Percentiles rank a stretch among this genome's conserved stretches.
These are phyloP conservation scores for Artemia sinica DNA, from an alignment of 2,888 invertebrate genomes.

Conservation along the genomic window DNA sequence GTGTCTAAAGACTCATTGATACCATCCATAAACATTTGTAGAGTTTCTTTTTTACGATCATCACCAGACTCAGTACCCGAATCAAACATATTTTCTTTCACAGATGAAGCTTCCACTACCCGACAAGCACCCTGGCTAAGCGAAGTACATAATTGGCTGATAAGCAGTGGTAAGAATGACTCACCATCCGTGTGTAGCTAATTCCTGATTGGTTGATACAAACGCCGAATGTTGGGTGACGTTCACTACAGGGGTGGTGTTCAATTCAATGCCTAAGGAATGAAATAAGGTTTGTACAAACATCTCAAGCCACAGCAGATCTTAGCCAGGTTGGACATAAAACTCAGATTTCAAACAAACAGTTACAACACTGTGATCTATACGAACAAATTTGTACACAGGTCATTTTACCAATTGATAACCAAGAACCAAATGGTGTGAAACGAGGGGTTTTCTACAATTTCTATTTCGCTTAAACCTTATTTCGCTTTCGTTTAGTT, in stretches of 20 bases:
- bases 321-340: no score
- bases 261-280: neutral
- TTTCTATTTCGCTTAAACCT: no score
- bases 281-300: no score
- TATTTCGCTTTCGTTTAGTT: no score
- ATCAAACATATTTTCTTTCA: constrained; percentile 37
- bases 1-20: constrained; percentile 26
- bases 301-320: no score
- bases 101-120: neutral
- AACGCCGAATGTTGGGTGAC: neutral
- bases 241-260: neutral
- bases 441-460: no score
- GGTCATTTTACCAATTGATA: no score
- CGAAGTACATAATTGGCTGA: constrained; percentile 12
- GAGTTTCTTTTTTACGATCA: constrained; percentile 33
- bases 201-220: constrained; percentile 9
- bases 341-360: no score
- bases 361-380: no score
- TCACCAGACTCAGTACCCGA: constrained; percentile 52
- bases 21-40: constrained; percentile 28
- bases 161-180: constrained; percentile 10
- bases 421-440: no score
- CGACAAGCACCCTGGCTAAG: constrained; percentile 11
- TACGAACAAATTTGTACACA: no score
- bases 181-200: constrained; percentile 7